Conservation (phyloP, 2,888 invertebrate genomes). For the Cyrtodaria siliqua region DNA sequence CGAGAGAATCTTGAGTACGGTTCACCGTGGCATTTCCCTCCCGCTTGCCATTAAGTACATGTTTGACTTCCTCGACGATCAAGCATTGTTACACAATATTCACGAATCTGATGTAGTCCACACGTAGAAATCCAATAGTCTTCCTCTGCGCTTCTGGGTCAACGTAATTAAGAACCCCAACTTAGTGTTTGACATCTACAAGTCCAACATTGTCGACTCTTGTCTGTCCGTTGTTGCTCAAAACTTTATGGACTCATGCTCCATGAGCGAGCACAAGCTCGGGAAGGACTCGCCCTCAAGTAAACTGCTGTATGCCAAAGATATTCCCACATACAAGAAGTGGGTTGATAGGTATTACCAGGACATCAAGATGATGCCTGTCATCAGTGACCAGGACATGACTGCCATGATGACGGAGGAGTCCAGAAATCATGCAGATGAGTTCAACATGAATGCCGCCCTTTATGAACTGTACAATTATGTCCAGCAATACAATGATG, state of each 20-base stretch:
- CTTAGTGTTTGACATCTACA: constrained; percentile 99
- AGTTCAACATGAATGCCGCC: constrained; percentile 99
- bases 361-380: constrained; percentile 93
- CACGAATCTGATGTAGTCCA: constrained; percentile 99
- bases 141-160: constrained; percentile 96
- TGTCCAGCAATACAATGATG: constrained; percentile 98
- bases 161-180: constrained; percentile 99
- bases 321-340: constrained; percentile 99
- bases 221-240: constrained; percentile 99
- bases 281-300: constrained; percentile 99
- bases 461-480: constrained; percentile 98
- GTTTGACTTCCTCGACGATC: constrained; percentile 99
- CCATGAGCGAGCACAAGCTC: constrained; percentile 98
- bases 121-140: constrained; percentile 99
- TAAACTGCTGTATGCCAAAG: constrained; percentile 99
- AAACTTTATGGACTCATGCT: constrained; percentile 99
- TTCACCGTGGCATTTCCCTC: constrained; percentile 97
- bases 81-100: constrained; percentile 93
- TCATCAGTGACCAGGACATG: constrained; percentile 99
- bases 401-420: constrained; percentile 99
- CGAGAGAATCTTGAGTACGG: constrained; percentile 99
- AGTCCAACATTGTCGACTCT: constrained; percentile 98
- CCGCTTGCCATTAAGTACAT: constrained; percentile 99
- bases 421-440: constrained; percentile 96
- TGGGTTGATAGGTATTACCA: constrained; percentile 96